Conservation (phyloP, 2,797 vertebrate genomes). For the Sebastiscus tertius region DNA sequence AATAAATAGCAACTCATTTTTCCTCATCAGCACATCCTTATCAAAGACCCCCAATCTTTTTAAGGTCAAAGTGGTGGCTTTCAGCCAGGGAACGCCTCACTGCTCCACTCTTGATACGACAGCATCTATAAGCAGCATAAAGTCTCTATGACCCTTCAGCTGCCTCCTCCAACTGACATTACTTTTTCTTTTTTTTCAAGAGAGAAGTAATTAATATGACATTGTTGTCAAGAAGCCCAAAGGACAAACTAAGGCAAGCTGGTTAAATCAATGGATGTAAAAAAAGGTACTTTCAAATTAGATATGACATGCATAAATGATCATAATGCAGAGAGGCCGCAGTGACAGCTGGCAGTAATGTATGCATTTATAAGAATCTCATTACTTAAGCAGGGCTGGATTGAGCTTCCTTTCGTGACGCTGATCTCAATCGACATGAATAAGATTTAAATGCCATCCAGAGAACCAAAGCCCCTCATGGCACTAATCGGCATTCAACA, state of each 20-base stretch:
- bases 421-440: conserved; percentile 57
- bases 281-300: conserved; percentile 45
- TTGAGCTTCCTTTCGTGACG: conserved; percentile 36
- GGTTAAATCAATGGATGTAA: conserved; percentile 47
- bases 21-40: neutral
- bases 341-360: conserved; percentile 37
- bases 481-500: conserved; percentile 49
- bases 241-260: conserved; percentile 46
- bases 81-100: neutral
- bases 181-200: neutral
- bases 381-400: conserved; percentile 42
- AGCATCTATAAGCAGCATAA: neutral
- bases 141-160: conserved; percentile 6
- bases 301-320: conserved; percentile 62
- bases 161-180: conserved; percentile 24
- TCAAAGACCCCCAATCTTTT: neutral
- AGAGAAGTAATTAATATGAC: conserved; percentile 50
- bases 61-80: conserved; percentile 19
- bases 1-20: neutral
- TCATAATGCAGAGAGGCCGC: conserved; percentile 37
- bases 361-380: conserved; percentile 58
- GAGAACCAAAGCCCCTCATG: conserved; percentile 40
- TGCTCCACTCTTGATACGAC: neutral
- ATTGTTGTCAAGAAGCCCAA: conserved; percentile 47
- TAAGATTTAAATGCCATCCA: conserved; percentile 61